Evolutionary conservation across 2,113 vertebrate genomes (phyloP).

Genomic region (Aegithalos caudatus): DNA sequence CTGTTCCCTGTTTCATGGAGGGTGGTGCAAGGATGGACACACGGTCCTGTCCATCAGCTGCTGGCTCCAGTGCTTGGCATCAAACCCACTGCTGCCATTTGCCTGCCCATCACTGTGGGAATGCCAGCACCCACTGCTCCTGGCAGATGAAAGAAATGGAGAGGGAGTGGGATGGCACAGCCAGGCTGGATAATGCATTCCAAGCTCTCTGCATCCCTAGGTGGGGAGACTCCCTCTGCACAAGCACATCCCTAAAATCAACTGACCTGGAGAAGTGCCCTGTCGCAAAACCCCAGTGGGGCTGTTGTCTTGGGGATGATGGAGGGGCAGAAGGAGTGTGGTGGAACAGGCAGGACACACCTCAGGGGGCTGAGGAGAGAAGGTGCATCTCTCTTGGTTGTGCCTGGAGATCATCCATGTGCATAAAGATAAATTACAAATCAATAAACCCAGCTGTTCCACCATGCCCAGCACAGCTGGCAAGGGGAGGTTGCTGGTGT

Average conservation of each 20-base stretch:
- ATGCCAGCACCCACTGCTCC: neutral
- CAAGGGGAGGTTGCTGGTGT: neutral
- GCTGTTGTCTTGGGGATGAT: neutral
- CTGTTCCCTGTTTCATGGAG: neutral
- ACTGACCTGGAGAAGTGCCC: neutral
- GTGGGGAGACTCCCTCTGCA: neutral
- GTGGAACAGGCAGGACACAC: neutral
- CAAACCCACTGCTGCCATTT: neutral
- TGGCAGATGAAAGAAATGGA: neutral
- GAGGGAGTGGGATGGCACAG: neutral
- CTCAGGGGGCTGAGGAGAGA: rapidly evolving
- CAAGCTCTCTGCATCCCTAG: neutral
- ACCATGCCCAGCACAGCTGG: rapidly evolving
- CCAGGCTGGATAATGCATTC: neutral
- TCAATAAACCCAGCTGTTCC: neutral
- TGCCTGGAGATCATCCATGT: neutral
- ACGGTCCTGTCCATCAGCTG: neutral
- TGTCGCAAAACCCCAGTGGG: rapidly evolving
- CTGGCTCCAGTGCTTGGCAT: neutral
- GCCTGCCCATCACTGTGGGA: neutral
- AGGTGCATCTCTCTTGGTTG: neutral
- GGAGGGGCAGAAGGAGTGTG: neutral
- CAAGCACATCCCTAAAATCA: neutral
- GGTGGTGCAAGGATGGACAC: neutral
- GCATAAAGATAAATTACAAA: neutral